These are phyloP conservation scores for Philhelius pedissequus DNA, from an alignment of 2,888 invertebrate genomes.

Conservation along the genomic window DNA sequence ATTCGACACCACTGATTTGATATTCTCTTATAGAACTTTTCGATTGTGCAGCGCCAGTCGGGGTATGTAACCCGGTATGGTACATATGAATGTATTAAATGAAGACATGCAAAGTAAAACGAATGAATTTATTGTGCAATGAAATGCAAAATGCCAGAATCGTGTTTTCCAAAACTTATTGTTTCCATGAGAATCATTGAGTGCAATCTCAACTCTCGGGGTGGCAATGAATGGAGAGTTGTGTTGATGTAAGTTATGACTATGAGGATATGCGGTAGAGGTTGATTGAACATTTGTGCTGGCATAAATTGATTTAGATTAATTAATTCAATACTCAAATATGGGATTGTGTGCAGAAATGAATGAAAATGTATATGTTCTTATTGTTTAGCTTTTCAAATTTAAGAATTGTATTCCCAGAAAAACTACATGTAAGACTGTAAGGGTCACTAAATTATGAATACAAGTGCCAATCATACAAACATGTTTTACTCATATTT, in stretches of 20 bases:
- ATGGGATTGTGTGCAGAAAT: neutral
- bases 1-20: slow-evolving; percentile 7
- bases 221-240: neutral
- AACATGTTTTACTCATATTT: no score
- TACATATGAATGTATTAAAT: neutral
- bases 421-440: no score
- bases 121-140: slow-evolving; percentile 12
- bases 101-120: neutral
- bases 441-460: no score
- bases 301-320: neutral
- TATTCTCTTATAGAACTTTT: slow-evolving; percentile 2
- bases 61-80: neutral
- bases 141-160: slow-evolving; percentile 1
- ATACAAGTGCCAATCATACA: no score
- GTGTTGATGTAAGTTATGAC: neutral
- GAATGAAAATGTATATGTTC: no score
- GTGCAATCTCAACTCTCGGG: neutral
- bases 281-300: neutral
- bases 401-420: no score
- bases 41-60: neutral
- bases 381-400: no score
- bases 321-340: neutral
- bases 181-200: neutral
- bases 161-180: slow-evolving; percentile 13
- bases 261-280: neutral